Base-by-base conservation (phyloP, 2,113 vertebrate species). In the Prietella phreatophila region DNA sequence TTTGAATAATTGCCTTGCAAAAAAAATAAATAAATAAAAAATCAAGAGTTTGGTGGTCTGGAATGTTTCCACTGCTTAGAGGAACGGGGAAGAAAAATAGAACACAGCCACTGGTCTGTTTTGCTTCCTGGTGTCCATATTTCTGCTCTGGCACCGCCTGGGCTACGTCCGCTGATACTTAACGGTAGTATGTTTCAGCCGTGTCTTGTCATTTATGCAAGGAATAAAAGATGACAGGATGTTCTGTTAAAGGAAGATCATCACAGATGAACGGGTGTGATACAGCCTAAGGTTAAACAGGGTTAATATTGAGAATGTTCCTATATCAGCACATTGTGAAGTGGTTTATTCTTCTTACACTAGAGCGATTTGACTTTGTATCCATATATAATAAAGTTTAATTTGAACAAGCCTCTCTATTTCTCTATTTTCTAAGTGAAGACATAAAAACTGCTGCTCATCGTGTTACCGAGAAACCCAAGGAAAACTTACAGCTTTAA, bases 1-100 rank as follows among this genome's bases (percentile, higher is more conserved):
- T 82, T 93, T 94, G 91, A 93, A 91, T 92, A 93, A 94, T 91
- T 92, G 91, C 89, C 71, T 80, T 85, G 39, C 36, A 84, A 42
- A 63, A 36, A 25, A 55, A 39, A 39, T 56, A 36, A 25, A 55
- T 22, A 33, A 85, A 63, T n/a, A 25, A 61, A 39, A 33, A 85
- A 67, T 86, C 8, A 67, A 83, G 58, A 56, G 58, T 63, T 83
- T 83, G 60, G 88, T 91, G 86, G 84, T 58, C 80, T 87, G 87
- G 60, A n/a, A 47, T 85, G 78, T 82, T 82, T 82, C 80, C 56
- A 82, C 80, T 39, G 80, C 22, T 82, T 25, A 82, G 19, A 58
- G n/a, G 42, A 60, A 58, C 25, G 33, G n/a, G 86, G 84, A 83
- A n/a, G 58, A 83, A 89, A 88, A 39, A 42, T 39, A 39, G 20